Conservation (phyloP, 2,797 vertebrate genomes). For the Phataginus tetradactyla region DNA sequence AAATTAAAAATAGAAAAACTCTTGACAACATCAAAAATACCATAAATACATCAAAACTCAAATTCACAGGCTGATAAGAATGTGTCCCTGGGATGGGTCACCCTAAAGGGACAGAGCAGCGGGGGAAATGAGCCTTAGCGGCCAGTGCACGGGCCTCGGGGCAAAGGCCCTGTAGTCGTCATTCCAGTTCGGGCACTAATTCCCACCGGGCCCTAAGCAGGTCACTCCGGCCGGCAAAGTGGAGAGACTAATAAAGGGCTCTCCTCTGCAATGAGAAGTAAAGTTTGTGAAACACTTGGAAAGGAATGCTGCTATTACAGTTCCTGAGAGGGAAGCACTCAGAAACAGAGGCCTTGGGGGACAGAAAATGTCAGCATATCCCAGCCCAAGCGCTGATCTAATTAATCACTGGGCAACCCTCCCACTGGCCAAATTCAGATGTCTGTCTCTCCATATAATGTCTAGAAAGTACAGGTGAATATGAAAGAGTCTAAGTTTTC, state of each 20-base stretch:
- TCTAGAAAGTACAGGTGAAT: not conserved
- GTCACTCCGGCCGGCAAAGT: constrained; percentile 47
- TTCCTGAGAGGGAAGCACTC: not conserved
- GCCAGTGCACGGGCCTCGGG: not conserved
- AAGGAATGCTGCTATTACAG: not conserved
- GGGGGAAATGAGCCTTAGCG: not conserved
- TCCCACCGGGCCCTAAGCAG: constrained; percentile 39
- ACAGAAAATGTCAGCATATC: constrained; percentile 48
- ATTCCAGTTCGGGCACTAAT: constrained; percentile 54
- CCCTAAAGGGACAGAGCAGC: not conserved
- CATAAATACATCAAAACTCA: not conserved
- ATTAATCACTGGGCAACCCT: constrained; percentile 26
- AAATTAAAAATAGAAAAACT: too few relatives aligned
- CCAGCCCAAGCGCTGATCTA: not conserved
- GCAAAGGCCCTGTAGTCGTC: constrained; percentile 17
- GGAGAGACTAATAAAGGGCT: constrained; percentile 41
- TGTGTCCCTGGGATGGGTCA: not conserved
- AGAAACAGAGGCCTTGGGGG: not conserved
- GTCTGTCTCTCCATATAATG: not conserved
- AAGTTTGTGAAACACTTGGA: constrained; percentile 43
- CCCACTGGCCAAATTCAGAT: not conserved
- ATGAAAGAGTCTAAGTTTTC: not conserved
- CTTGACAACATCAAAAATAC: not conserved
- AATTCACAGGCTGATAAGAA: not conserved
- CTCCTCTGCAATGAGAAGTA: constrained; percentile 48